phyloP scores from a whole-genome alignment of 2,797 vertebrate genomes.

The Threskiornis aethiopicus region DNA sequence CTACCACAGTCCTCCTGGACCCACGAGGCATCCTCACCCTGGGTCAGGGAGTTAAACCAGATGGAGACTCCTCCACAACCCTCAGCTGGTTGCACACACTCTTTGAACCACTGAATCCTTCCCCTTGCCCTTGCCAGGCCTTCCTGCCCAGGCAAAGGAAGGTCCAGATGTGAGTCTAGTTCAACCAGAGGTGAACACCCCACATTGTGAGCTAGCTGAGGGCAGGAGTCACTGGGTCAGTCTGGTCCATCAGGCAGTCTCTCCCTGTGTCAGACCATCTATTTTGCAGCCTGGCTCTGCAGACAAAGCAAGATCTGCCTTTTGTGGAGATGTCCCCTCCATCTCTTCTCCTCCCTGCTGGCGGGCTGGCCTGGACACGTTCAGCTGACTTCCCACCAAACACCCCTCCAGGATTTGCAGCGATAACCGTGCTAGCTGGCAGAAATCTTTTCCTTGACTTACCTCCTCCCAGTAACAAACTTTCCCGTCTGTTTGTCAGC shows the following conservation, averaged over 20 bases:
- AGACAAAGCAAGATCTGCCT: background rate
- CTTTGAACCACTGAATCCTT: background rate
- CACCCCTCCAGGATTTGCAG: background rate
- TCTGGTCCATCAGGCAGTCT: background rate
- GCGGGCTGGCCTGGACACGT: background rate
- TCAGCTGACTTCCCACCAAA: background rate
- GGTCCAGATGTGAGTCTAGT: background rate
- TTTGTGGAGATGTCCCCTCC: background rate
- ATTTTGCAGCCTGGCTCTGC: background rate
- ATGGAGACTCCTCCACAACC: fast-evolving
- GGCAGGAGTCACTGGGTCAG: background rate
- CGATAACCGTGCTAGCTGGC: fast-evolving
- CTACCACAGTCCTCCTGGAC: background rate
- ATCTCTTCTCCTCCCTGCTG: background rate
- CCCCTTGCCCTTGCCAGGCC: background rate
- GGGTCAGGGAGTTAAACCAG: background rate
- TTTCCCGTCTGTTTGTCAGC: background rate
- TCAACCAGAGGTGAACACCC: background rate
- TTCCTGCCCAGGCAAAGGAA: background rate
- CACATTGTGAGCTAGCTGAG: background rate
- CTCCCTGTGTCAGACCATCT: background rate
- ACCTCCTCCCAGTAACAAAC: background rate
- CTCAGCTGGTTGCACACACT: background rate
- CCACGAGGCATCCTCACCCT: background rate
- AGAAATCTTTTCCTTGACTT: background rate